Conservation (phyloP, 2,797 vertebrate genomes). For the Silurus lanzhouensis region DNA sequence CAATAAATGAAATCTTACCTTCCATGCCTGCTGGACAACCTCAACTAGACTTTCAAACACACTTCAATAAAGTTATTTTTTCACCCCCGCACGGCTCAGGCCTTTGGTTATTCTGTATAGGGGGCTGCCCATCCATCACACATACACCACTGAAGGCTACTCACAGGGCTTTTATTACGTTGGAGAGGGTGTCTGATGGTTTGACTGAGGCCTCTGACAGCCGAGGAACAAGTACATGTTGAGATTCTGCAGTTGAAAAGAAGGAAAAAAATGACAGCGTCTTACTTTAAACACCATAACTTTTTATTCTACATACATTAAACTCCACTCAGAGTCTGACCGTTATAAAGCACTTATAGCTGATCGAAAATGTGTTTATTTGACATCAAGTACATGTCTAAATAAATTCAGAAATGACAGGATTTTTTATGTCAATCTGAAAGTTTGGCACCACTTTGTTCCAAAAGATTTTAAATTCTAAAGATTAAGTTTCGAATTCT, state of each 20-base stretch:
- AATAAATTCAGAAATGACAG: background rate
- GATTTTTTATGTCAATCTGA: background rate
- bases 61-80: slow-evolving; percentile 34
- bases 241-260: slow-evolving; percentile 34
- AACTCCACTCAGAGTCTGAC: background rate
- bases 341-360: background rate
- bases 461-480: background rate
- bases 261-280: slow-evolving; percentile 52
- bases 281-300: slow-evolving; percentile 39
- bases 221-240: slow-evolving; percentile 53
- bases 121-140: slow-evolving; percentile 65
- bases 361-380: background rate
- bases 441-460: background rate
- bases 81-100: slow-evolving; percentile 7
- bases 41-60: background rate
- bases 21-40: background rate
- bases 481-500: background rate
- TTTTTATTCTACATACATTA: background rate
- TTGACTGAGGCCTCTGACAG: slow-evolving; percentile 65
- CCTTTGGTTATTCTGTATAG: slow-evolving; percentile 35
- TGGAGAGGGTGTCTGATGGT: slow-evolving; percentile 64
- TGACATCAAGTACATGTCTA: background rate
- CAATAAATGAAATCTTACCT: background rate
- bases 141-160: slow-evolving; percentile 68
- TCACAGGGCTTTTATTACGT: slow-evolving; percentile 73